Evolutionary conservation across 2,113 vertebrate genomes (phyloP).

Genomic region (Alligator sinensis): DNA sequence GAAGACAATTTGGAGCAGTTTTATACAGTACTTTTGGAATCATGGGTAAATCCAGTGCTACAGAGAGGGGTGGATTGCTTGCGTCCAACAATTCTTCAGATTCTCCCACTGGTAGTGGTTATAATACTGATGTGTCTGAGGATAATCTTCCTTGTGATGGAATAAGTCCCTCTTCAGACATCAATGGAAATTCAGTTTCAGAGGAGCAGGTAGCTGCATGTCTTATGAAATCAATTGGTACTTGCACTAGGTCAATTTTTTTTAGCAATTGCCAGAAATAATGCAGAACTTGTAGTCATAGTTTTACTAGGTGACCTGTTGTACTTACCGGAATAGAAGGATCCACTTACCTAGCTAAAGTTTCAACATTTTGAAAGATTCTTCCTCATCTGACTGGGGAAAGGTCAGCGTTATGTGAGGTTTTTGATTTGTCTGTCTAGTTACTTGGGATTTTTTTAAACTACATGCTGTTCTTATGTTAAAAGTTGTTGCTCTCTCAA

Average conservation of each 20-base stretch:
- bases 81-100: slow-evolving; percentile 95
- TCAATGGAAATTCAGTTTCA: slow-evolving; percentile 92
- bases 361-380: background rate
- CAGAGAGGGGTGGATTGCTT: slow-evolving; percentile 84
- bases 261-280: background rate
- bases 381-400: background rate
- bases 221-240: background rate
- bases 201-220: slow-evolving; percentile 90
- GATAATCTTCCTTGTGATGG: slow-evolving; percentile 92
- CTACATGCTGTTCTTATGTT: background rate
- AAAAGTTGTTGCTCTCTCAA: background rate
- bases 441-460: background rate
- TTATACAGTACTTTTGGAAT: slow-evolving; percentile 91
- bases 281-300: background rate
- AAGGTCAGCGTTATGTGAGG: background rate
- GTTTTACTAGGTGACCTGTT: background rate
- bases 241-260: background rate
- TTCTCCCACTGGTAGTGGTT: slow-evolving; percentile 97
- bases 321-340: background rate
- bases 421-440: background rate
- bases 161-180: slow-evolving; percentile 88
- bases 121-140: slow-evolving; percentile 96
- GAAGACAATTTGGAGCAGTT: slow-evolving; percentile 93
- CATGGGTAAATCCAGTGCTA: slow-evolving; percentile 86
- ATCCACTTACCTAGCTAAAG: background rate